A percentile compares a stretch with the other conserved stretches of the same genome.
Conservation (phyloP, 1,140 invertebrate genomes). For the Zaprionus tsacasi region DNA sequence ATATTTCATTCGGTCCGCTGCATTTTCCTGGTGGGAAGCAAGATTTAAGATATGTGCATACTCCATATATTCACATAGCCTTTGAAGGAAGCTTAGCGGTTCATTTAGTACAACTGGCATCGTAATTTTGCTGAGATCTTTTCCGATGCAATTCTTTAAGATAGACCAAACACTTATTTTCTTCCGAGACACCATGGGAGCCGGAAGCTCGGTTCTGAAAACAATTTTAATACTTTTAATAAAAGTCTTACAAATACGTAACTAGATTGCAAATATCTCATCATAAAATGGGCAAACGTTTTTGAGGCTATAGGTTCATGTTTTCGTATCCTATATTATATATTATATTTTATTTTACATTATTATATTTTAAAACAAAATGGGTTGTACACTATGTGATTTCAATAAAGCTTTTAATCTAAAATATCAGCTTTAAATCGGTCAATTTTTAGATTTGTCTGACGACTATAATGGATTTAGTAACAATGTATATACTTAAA, state of each 20-base stretch:
- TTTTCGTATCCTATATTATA: too few species aligned
- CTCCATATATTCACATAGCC: constrained; percentile 97
- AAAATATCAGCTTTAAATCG: too few species aligned
- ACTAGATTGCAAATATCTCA: neutral
- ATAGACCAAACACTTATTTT: constrained; percentile 98
- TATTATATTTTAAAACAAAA: too few species aligned
- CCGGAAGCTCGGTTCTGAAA: constrained; percentile 91
- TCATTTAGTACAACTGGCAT: constrained; percentile 99
- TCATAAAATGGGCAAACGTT: too few species aligned
- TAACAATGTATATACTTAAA: too few species aligned
- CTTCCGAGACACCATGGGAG: constrained; percentile 92
- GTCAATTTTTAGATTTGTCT: too few species aligned
- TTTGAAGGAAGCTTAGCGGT: constrained; percentile 96
- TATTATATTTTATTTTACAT: too few species aligned
- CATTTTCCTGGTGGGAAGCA: constrained; percentile 90
- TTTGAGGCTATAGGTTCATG: too few species aligned
- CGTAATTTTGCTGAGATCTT: constrained; percentile 98
- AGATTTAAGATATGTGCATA: constrained; percentile 93
- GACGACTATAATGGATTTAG: too few species aligned
- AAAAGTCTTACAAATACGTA: neutral
- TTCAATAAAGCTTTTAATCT: too few species aligned
- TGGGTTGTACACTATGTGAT: too few species aligned
- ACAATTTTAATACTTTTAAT: constrained; percentile 11
- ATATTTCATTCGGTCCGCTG: constrained; percentile 91
- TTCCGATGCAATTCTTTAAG: constrained; percentile 96